These are phyloP conservation scores for Poeciliopsis presidionis DNA, from an alignment of 2,797 vertebrate species.

Conservation along the genomic window DNA sequence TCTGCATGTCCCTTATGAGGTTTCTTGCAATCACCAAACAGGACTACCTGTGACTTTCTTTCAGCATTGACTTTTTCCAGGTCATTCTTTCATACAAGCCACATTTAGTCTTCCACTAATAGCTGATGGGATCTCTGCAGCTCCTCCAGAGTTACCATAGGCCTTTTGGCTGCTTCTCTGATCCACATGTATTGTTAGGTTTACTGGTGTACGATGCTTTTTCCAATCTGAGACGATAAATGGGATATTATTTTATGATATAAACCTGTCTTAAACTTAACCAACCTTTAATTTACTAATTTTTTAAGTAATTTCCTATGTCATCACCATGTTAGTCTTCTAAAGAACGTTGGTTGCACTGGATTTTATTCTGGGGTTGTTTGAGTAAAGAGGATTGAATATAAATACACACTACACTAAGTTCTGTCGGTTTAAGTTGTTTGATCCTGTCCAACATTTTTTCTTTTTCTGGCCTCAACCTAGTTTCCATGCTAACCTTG, in stretches of 20 bases:
- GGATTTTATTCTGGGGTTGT: not conserved
- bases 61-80: not conserved
- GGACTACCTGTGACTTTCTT: not conserved
- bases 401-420: not conserved
- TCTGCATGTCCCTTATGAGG: not conserved
- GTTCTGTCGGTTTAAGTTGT: not conserved
- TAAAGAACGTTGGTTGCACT: not conserved
- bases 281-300: not conserved
- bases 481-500: slow-evolving; percentile 51
- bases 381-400: not conserved
- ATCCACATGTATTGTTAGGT: not conserved
- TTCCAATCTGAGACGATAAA: not conserved
- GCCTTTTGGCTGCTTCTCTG: not conserved
- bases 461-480: slow-evolving; percentile 33
- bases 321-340: not conserved
- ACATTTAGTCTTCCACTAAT: not conserved
- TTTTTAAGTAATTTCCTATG: not conserved
- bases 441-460: slow-evolving; percentile 5
- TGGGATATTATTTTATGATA: not conserved
- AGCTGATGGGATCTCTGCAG: not conserved
- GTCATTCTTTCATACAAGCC: not conserved
- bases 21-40: not conserved
- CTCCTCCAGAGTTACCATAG: not conserved
- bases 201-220: not conserved
- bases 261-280: not conserved